Evolutionary conservation across 2,113 vertebrate species (phyloP), one percentile per base, ranked within the genome.

Genomic region (Saguinus midas): DNA sequence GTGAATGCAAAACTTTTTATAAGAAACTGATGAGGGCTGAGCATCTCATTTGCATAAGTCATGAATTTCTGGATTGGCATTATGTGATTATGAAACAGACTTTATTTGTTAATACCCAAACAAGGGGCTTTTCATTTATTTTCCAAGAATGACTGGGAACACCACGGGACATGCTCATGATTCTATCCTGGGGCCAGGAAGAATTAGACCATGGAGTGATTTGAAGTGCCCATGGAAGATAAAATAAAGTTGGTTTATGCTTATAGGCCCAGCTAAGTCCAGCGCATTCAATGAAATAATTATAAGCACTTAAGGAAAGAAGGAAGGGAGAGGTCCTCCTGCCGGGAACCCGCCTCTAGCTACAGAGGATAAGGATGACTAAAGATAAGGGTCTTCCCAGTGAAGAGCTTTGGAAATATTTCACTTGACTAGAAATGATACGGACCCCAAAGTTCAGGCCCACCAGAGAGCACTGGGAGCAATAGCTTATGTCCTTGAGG

Each of bases 61-160:
- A 52, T 52, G 52, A 52, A 52, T 52, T 52, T 52, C 52, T 52
- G 52, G 23, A 86, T 21, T 64, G 48, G 80, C 72, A 43, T 78
- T 80, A n/a, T 18, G 43, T 16, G 35, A 48, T 48, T 88, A 58
- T 81, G 84, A 86, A 86, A 70, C 23, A 50, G 45, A 76, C 21
- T 68, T 81, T 72, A 45, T 43, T 93, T 91, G 66, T 57, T 13
- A 89, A 73, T 89, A 55, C 10, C 61, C 35, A 73, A 80, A 96
- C 70, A 93, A 97, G 13, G 72, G 55, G 23, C 61, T 94, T 96
- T 95, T 93, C 58, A 84, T 85, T 95, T 87, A 88, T 75, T 81
- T 66, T 83, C 75, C 52, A 64, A 83, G 70, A 66, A 78, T 52
- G 64, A 58, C n/a, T 52, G 52, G 40, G 72, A 88, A 76, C 25